Conservation (phyloP, 2,113 vertebrate species). For the Sylvia atricapilla region DNA sequence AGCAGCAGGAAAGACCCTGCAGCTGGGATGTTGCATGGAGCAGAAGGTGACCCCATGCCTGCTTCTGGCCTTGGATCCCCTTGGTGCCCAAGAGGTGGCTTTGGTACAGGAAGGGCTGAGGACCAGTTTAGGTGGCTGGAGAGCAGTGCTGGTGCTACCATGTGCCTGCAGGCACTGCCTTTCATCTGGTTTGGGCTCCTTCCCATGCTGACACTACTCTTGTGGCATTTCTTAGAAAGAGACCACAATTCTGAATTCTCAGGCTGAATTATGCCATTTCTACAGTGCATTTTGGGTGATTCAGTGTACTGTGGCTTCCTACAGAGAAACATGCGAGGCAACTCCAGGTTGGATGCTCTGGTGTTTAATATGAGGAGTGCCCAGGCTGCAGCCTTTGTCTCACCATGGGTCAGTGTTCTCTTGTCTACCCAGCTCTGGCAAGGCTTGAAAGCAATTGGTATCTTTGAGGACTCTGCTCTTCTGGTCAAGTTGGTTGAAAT, state of each 20-base stretch:
- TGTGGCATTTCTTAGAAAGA: neutral
- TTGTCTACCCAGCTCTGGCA: neutral
- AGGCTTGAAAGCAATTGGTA: neutral
- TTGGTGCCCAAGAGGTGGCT: neutral
- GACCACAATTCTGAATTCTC: neutral
- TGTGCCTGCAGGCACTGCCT: neutral
- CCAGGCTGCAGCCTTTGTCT: neutral
- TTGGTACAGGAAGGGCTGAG: neutral
- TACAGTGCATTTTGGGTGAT: fast-evolving
- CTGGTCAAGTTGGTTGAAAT: slow-evolving; percentile 14
- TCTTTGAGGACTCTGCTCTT: neutral
- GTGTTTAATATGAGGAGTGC: neutral
- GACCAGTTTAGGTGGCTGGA: neutral
- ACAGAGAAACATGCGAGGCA: neutral
- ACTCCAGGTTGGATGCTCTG: slow-evolving; percentile 1
- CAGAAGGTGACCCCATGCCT: neutral
- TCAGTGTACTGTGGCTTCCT: neutral
- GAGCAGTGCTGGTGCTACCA: neutral
- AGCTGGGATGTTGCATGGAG: neutral
- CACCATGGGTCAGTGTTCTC: neutral
- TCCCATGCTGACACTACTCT: neutral
- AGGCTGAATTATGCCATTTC: neutral
- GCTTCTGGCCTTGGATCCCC: neutral
- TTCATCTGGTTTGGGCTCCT: neutral
- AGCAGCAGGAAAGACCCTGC: neutral